Evolutionary conservation across 37 sponge, comb jelly and placozoan species (phyloP).

Genomic region (Dysidea cf. avara): DNA sequence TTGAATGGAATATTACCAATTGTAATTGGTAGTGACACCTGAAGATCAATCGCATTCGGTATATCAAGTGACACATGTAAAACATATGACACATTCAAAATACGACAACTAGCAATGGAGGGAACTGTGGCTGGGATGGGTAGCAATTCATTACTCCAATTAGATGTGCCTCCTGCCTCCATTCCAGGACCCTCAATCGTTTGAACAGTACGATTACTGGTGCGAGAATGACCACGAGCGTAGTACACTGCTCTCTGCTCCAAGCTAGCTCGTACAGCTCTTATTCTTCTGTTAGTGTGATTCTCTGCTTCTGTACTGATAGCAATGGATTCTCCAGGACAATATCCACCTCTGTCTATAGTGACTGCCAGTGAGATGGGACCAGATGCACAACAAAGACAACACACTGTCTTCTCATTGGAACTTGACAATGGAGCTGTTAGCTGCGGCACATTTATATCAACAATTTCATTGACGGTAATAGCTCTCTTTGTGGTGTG

Average conservation of each 20-base stretch:
- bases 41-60: constrained; percentile 26
- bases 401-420: constrained; percentile 53
- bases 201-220: not conserved
- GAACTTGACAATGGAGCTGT: constrained; percentile 15
- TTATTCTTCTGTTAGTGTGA: constrained; percentile 28
- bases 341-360: constrained; percentile 40
- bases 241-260: constrained; percentile 16
- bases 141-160: not conserved
- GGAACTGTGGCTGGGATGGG: constrained; percentile 26
- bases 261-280: constrained; percentile 26
- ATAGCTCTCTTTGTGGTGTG: constrained; percentile 18
- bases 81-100: constrained; percentile 19
- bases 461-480: constrained; percentile 38
- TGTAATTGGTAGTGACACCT: constrained; percentile 27
- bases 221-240: constrained; percentile 22
- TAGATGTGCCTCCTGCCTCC: no score
- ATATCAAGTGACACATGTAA: constrained; percentile 23
- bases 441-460: constrained; percentile 43
- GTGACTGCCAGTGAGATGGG: constrained; percentile 44
- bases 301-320: constrained; percentile 42
- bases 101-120: constrained; percentile 16
- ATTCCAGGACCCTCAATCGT: not conserved
- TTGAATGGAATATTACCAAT: constrained; percentile 37
- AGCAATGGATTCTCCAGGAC: constrained; percentile 45
- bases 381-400: constrained; percentile 74